Base-by-base conservation (phyloP, 2,113 vertebrate genomes). In the Corvus hawaiiensis region DNA sequence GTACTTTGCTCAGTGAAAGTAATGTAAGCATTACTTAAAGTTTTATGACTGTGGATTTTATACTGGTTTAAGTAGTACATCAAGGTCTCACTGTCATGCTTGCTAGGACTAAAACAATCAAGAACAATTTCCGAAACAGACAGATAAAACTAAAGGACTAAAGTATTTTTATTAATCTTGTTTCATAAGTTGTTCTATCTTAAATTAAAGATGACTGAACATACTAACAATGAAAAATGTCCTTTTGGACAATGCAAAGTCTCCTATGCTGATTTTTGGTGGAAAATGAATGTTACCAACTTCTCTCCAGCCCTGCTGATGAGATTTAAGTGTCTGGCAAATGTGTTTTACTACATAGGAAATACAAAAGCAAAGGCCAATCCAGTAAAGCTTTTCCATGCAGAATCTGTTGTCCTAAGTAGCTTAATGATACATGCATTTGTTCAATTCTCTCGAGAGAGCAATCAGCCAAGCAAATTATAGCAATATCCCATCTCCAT, bases 21-120 rank as follows among this genome's bases (percentile, higher is more conserved):
- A 98, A 98, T 91, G 93, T 96, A 98, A 98, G 98, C 98, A 98
- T 98, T 98, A 98, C 97, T 98, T 98, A 98, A 98, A 97, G 96
- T 97, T 98, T 98, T 97, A 98, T 93, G 95, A 94, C 94, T 95
- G 83, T 91, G 80, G 89, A 94, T 98, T 94, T 97, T 97, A 85
- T 87, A 95, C 95, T 64, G 93, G 93, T 93, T 95, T 91, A 97
- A 96, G 89, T 63, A 94, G 90, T 96, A 95, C 93, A 95, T 96
- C 93, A 90, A 84, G 90, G 89, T 96, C 94, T 95, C 72, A 26
- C 84, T 68, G 64, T 88, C 84, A 10, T 33, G 82, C 88, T 95
- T 73, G 56, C 87, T 79, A 54, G 55, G 78, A 87, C 92, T 93
- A 52, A 82, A 94, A 64, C 81, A 95, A 93, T 91, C 84, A 89